These are phyloP conservation scores for Limnephilus lunatus DNA, from an alignment of 2,888 invertebrate species.

Conservation along the genomic window DNA sequence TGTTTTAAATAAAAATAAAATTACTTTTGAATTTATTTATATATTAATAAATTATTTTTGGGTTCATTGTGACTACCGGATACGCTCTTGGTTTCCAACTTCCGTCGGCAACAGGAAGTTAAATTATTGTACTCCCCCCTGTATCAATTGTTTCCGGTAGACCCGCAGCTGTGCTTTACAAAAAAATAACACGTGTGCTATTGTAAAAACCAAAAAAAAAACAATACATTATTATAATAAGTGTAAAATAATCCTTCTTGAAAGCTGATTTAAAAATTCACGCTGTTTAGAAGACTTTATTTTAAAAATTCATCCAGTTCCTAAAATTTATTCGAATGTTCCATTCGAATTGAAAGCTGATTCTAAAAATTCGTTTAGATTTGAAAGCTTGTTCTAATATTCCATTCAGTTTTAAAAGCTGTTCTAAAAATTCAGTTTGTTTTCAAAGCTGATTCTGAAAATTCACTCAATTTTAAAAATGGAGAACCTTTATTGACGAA, in stretches of 20 bases:
- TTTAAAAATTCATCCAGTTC: too few relatives aligned
- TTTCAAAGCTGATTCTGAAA: neutral
- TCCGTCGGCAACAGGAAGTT: neutral
- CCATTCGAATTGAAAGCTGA: neutral
- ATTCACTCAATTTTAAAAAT: neutral
- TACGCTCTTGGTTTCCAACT: neutral
- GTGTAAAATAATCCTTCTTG: neutral
- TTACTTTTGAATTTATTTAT: neutral
- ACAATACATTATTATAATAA: neutral
- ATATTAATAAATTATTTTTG: too few relatives aligned
- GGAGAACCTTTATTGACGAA: neutral
- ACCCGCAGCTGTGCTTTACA: neutral
- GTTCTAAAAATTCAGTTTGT: too few relatives aligned
- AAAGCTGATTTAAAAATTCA: neutral
- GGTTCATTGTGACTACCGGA: neutral
- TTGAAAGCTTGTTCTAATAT: too few relatives aligned
- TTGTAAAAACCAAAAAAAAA: neutral
- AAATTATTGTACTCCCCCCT: neutral
- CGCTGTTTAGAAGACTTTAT: neutral
- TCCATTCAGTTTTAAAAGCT: too few relatives aligned
- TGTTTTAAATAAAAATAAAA: neutral
- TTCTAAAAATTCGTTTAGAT: neutral
- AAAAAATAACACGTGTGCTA: neutral
- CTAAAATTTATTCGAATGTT: too few relatives aligned
- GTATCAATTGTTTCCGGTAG: neutral